Base-by-base conservation (phyloP, 1,140 invertebrate genomes). In the Conus ventricosus region DNA sequence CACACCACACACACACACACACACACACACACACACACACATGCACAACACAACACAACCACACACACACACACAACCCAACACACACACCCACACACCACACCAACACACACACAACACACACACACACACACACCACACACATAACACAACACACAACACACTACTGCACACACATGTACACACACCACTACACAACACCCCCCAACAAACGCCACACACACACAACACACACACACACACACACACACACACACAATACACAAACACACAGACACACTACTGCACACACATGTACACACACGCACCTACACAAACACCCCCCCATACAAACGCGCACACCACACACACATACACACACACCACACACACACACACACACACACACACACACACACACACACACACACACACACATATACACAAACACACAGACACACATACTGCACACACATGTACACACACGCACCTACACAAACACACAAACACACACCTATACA, bases 341-440 rank as follows among this genome's bases (percentile, higher is more conserved):
- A n/a, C n/a, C n/a, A n/a, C n/a, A n/a, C n/a, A n/a, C n/a, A n/a
- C n/a, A n/a, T n/a, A n/a, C n/a, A n/a, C n/a, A n/a, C n/a, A n/a
- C n/a, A n/a, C n/a, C n/a, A n/a, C 11, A 13, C 1, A 51, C 39
- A 81, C 25, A 81, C n/a, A 27, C 78, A 81, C 75, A 78, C 0
- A 78, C 75, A 78, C 75, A 78, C 2, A 78, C 75, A 78, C 5
- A 78, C 75, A 78, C 75, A 20, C 75, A 78, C 75, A 81, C n/a
- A 23, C 78, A 81, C 78, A 51, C 27, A 81, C 53, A 51, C 78
- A 81, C 53, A 27, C 27, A 53, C 53, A 51, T 11, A 81, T 4
- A 51, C 53, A 81, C 27, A 11, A 4, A 54, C 53, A n/a, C 15
- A 27, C 53, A 54, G 1, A 27, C 15, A 17, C 27, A 81, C 71